Base-by-base conservation (phyloP, 2,113 vertebrate species). In the Hystrix brachyura region DNA sequence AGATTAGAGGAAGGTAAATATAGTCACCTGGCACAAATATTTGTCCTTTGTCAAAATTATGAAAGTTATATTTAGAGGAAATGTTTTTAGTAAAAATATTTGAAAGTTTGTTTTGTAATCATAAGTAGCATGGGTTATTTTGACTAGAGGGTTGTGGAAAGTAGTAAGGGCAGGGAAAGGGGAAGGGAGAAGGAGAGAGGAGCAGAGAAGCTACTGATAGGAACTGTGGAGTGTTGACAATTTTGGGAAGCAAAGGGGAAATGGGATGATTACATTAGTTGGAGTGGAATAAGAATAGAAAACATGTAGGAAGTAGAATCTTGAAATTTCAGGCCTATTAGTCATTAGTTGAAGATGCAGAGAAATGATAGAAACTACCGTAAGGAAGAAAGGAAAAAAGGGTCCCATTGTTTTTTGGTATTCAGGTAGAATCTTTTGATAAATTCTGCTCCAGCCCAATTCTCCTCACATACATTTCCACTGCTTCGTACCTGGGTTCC, bases 21-120 rank as follows among this genome's bases (percentile, higher is more conserved):
- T 3, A 64, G 71, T 96, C 95, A 97, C 91, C 95, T 96, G 96
- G 83, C 60, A 90, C 87, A 94, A 92, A 92, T 95, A 96, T 97
- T 97, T 98, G 87, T 71, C 84, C 90, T 96, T 90, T 94, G 29
- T 91, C 81, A 86, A 80, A 80, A 67, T 46, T 46, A 11, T 51
- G 65, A 48, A 92, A 72, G 94, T 64, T 97, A 96, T 97, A 94
- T 96, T 97, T 97, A 97, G 94, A 27, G 96, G 93, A 90, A 78
- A 29, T 97, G 97, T 98, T 97, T 96, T 53, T 72, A 78, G 91
- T 97, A 48, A 94, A 95, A 98, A 98, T 92, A 98, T 94, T 97
- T 94, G 87, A 15, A 87, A 55, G 90, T 97, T 98, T 98, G 96
- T 97, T 97, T 96, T 97, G 60, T 97, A 89, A 97, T 95, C 96